Conservation (phyloP, 1,140 invertebrate species). For the Goniozus legneri region DNA sequence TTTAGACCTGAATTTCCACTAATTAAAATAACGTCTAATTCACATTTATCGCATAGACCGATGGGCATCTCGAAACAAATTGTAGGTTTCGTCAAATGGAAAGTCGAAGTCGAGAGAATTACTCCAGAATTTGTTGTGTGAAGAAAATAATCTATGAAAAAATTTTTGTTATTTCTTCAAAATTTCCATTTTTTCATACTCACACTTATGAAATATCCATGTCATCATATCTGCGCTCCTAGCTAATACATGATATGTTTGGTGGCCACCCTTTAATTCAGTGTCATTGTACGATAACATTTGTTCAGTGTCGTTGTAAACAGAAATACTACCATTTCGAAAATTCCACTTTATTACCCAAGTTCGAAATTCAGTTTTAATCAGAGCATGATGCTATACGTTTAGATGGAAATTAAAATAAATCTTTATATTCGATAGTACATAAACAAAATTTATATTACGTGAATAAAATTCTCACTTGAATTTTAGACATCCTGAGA, state of each 20-base stretch:
- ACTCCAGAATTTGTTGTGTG: background rate
- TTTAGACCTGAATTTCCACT: background rate
- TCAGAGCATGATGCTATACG: no score
- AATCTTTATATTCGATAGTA: no score
- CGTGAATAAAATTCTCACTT: slow-evolving; percentile 1
- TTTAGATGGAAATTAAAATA: no score
- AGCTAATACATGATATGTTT: no score
- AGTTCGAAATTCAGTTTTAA: no score
- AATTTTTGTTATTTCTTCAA: background rate
- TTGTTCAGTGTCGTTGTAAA: no score
- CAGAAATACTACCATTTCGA: no score
- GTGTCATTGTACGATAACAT: no score
- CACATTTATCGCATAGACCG: background rate
- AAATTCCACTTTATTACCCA: no score
- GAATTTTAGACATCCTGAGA: no score
- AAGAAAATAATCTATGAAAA: background rate
- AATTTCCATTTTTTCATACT: background rate
- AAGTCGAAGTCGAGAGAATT: background rate
- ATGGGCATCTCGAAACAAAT: background rate
- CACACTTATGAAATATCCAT: slow-evolving; percentile 27
- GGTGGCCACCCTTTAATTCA: no score
- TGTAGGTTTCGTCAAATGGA: background rate
- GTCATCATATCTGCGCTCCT: no score
- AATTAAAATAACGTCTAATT: background rate
- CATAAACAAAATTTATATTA: background rate